Evolutionary conservation across 2,888 invertebrate genomes (phyloP), one percentile per base, ranked within the genome.

Genomic region (Yponomeuta plumbellus): DNA sequence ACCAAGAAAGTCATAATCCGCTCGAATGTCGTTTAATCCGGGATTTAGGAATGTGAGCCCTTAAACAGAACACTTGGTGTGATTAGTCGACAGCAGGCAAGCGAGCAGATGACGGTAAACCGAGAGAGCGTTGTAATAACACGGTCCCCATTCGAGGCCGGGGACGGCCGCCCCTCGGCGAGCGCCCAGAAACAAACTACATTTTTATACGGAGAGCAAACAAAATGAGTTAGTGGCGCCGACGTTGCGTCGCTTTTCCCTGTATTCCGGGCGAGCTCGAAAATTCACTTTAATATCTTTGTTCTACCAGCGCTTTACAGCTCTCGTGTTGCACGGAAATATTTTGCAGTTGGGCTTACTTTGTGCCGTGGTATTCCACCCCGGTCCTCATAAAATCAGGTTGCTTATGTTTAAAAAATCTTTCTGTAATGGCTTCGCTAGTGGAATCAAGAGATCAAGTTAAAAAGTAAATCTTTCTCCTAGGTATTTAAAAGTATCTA

Each of bases 211-310:
- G 79, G 77, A 80, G 79, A 82, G 79, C 83, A 86, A 88, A 89
- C 84, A 85, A 86, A 88, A 86, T 86, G 83, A 86, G 84, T 86
- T 86, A 85, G 84, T 79, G 80, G 80, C 81, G 81, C 83, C 79
- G 44, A 52, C 44, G 83, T 79, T 82, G 80, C 83, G 81, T 80
- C 84, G 84, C 82, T 85, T 84, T 83, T 79, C 80, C 78, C 80
- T 77, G 80, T 84, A 80, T 83, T 81, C 76, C 80, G 78, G 76
- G 76, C 79, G 79, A 84, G 88, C 86, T 85, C 80, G 83, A 84
- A 88, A 86, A 88, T 88, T 88, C 84, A 81, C 84, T 88, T 88
- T 88, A 88, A 89, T 86, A 86, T 86, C 86, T 86, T 88, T 88
- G 87, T 88, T 88, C 85, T 83, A 85, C 40, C 85, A 86, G 77